phyloP scores from a whole-genome alignment of 2,797 vertebrate species.

The Synaphobranchus kaupii region DNA sequence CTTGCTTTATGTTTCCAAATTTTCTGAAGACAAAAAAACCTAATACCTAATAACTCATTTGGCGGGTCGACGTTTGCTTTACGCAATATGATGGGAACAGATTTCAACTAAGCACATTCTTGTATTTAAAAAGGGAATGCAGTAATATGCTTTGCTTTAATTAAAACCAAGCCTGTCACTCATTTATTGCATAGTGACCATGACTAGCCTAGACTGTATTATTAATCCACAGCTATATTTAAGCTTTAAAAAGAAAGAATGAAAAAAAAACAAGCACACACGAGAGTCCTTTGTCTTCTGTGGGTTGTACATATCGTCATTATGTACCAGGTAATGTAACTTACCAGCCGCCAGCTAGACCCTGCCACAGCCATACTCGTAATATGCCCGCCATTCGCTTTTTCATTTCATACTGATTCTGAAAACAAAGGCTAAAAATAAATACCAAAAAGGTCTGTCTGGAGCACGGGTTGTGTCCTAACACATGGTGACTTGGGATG shows the following conservation, averaged over 20 bases:
- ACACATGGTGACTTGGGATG: neutral
- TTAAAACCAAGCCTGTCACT: neutral
- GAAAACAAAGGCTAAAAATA: neutral
- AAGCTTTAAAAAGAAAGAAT: too few species aligned
- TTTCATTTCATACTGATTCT: neutral
- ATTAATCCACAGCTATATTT: neutral
- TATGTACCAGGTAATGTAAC: neutral
- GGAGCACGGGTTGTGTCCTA: neutral
- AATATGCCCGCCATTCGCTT: neutral
- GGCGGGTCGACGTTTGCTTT: neutral
- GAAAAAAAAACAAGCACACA: neutral
- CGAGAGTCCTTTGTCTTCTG: neutral
- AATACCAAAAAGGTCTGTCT: too few species aligned
- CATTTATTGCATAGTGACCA: neutral
- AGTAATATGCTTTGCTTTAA: neutral
- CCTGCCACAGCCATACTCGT: neutral
- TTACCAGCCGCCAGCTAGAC: neutral
- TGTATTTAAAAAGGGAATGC: neutral
- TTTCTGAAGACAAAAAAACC: neutral
- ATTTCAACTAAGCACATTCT: neutral
- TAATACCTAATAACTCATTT: neutral
- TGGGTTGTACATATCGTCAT: too few species aligned
- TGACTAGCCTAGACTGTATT: neutral
- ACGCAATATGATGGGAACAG: neutral
- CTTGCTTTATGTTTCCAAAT: neutral